Evolutionary conservation across 2,113 vertebrate species (phyloP).

Genomic region (Onychostruthus taczanowskii): DNA sequence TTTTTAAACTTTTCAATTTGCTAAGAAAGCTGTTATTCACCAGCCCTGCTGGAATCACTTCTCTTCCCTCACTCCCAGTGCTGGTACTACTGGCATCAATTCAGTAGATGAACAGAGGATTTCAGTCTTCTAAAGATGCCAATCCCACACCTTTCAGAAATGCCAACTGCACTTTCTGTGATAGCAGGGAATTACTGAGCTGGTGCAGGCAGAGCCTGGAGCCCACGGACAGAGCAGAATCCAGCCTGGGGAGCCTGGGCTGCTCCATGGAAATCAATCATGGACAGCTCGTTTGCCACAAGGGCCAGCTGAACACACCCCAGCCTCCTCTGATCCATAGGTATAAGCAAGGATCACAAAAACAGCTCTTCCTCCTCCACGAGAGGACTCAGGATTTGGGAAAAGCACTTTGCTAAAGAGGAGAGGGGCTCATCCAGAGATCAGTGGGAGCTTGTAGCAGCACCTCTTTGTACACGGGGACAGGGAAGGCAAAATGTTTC

Average conservation of each 20-base stretch:
- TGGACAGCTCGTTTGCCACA: not conserved
- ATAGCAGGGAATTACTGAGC: not conserved
- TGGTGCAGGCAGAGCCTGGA: not conserved
- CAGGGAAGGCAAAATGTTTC: not conserved
- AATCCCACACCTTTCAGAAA: conserved; percentile 35
- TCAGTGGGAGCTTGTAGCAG: not conserved
- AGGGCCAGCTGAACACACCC: not conserved
- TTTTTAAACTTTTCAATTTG: not conserved
- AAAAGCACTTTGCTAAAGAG: not conserved
- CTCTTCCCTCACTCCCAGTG: not conserved
- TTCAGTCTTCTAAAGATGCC: conserved; percentile 25
- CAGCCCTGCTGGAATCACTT: not conserved
- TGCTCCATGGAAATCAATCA: not conserved
- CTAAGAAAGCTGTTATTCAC: conserved; percentile 4
- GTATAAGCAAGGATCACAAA: not conserved
- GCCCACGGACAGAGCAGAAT: not conserved
- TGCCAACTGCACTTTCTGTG: not conserved
- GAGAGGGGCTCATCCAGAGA: not conserved
- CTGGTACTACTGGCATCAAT: not conserved
- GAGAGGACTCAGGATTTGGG: not conserved
- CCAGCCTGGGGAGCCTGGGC: not conserved
- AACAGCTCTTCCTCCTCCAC: not conserved
- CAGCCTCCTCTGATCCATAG: not conserved
- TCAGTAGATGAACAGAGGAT: conserved; percentile 19
- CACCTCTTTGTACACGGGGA: not conserved